Base-by-base conservation (phyloP, 2,113 vertebrate genomes). In the Erinaceus europaeus region DNA sequence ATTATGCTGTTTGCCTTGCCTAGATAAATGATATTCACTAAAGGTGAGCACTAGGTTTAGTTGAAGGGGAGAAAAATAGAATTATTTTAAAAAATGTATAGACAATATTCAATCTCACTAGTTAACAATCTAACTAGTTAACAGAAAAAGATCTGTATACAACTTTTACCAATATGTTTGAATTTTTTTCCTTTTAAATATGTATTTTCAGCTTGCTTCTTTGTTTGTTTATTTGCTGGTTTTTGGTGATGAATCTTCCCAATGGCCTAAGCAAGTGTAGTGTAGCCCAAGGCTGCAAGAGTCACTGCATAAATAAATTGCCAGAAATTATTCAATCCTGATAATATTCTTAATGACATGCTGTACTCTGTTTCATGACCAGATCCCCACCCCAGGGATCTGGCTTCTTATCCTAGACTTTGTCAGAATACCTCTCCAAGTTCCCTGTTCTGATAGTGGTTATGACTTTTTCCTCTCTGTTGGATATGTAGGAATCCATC, bases 101-200 rank as follows among this genome's bases (percentile, higher is more conserved):
- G 32, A 52, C 84, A 91, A 86, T 73, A 80, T 65, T 72, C 29
- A 59, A 40, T 36, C 5, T 86, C 65, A 69, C 15, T 32, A 82
- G 10, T 36, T 59, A 61, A 74, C 6, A 69, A 42, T 36, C 5
- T 86, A 59, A 69, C 15, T 32, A 82, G 10, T 36, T 59, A 61
- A 74, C 6, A 69, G 32, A 8, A 44, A 67, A 84, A 76, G 68
- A 12, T n/a, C 3, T 69, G 38, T 52, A 57, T 3, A 34, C 9
- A 11, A 64, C 23, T 91, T 77, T 32, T 1, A 32, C 20, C 32
- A 68, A 29, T 11, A 84, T 42, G 27, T 11, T 18, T 79, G 27
- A 83, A 21, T 48, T 15, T 20, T 72, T 84, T 81, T 15, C 4
- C 74, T 32, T 48, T 71, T 85, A 4, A n/a, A n/a, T n/a, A n/a